These are phyloP conservation scores for Drosophila bocqueti DNA, from an alignment of 1,140 invertebrate genomes.

Conservation along the genomic window DNA sequence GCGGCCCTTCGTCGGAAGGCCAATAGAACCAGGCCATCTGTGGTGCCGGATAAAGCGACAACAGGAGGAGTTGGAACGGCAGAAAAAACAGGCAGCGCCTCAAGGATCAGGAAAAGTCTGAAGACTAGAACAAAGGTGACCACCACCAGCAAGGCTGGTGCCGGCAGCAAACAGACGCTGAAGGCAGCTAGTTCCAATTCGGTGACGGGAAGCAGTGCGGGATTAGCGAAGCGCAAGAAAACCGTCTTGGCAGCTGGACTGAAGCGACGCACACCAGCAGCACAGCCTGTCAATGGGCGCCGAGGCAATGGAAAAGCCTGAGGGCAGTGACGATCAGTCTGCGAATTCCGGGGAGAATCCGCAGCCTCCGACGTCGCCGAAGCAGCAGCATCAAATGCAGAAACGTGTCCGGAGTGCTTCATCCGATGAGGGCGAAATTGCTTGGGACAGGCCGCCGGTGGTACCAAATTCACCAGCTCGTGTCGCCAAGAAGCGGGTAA, in stretches of 20 bases:
- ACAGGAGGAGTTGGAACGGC: neutral
- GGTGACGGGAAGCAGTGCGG: neutral
- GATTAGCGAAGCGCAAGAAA: slow-evolving; percentile 9
- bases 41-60: neutral
- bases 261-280: neutral
- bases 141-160: slow-evolving; percentile 16
- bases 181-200: neutral
- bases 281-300: slow-evolving; percentile 4
- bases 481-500: slow-evolving; percentile 62
- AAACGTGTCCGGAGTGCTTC: slow-evolving; percentile 37
- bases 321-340: slow-evolving; percentile 43
- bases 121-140: slow-evolving; percentile 30
- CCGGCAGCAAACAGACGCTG: neutral
- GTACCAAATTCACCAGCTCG: slow-evolving; percentile 1
- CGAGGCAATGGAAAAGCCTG: slow-evolving; percentile 52
- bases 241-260: neutral
- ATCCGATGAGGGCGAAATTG: slow-evolving; percentile 1
- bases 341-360: slow-evolving; percentile 21
- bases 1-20: slow-evolving; percentile 13
- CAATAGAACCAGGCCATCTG: neutral
- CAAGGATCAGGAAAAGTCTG: neutral
- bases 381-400: neutral
- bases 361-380: neutral
- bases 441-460: neutral
- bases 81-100: neutral